A percentile compares a stretch with the other conserved stretches of the same genome.
Evolutionary conservation across 2,797 vertebrate species (phyloP).

Genomic region (Furcifer pardalis): DNA sequence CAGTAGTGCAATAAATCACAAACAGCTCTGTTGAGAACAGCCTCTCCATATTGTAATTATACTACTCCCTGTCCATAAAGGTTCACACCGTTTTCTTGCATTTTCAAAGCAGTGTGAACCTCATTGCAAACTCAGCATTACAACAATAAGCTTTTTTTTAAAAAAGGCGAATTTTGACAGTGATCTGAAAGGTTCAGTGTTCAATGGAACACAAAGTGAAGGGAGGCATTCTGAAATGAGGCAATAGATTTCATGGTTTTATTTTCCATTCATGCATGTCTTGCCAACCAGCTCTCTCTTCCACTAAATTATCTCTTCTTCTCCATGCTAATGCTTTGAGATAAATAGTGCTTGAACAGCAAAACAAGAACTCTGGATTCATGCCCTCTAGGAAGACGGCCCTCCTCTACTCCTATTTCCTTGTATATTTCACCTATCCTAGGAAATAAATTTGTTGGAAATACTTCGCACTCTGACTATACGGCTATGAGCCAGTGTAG

Average conservation of each 20-base stretch:
- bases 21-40: background rate
- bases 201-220: background rate
- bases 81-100: background rate
- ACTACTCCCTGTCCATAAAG: background rate
- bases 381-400: constrained; percentile 47
- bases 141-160: background rate
- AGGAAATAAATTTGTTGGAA: constrained; percentile 60
- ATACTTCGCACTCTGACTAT: constrained; percentile 58
- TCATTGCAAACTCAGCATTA: background rate
- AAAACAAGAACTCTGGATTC: constrained; percentile 50
- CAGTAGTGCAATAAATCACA: constrained; percentile 5
- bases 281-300: constrained; percentile 51
- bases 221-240: constrained; percentile 16
- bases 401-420: constrained; percentile 44
- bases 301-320: constrained; percentile 48
- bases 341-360: constrained; percentile 53
- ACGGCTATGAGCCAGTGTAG: constrained; percentile 7
- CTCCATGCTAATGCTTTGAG: constrained; percentile 45
- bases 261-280: constrained; percentile 34
- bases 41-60: background rate
- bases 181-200: background rate
- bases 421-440: constrained; percentile 10
- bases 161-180: background rate
- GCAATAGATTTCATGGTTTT: background rate
- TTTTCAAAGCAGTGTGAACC: background rate